Base-by-base conservation (phyloP, 2,888 invertebrate genomes). In the Temnothorax unifasciatus region DNA sequence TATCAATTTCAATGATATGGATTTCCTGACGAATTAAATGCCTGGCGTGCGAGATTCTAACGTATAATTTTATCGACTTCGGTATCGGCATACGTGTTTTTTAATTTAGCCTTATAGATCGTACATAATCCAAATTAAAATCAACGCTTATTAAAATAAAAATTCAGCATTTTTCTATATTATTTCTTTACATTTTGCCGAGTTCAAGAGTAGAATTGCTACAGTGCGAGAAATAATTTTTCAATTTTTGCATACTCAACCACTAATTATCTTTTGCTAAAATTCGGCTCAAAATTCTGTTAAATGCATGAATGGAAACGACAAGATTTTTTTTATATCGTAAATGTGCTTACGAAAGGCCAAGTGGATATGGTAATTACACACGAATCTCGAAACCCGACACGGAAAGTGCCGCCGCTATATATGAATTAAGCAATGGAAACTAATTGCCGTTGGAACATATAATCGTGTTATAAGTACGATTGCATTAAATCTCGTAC, bases 401-500 rank as follows among this genome's bases (percentile, higher is more conserved):
- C 6, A 18, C 38, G 52, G 13, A 52, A 41, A 77, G 41, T 68
- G 18, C 38, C 25, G 71, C 25, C n/a, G 44, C n/a, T 21, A 13
- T 25, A 13, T 25, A n/a, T 69, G 52, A 52, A 69, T 54, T 77
- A 52, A 77, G 54, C 71, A 52, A 69, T 54, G 50, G 18, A 66
- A 76, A 41, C 4, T 38, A 68, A 68, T 38, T 52, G 52, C 25
- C 52, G 41, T 8, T 38, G 52, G 38, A 38, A 25, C 38, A 3
- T 52, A 41, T 77, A 64, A 69, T 63, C 38, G 13, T 64, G 25
- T 25, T 13, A 25, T 15, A 54, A 54, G 69, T 25, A n/a, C 52
- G 76, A 68, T 52, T 68, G 76, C 68, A 77, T 68, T 77, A 41
- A 77, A 77, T 69, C 76, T n/a, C 76, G 76, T 34, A 34, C 15